Base-by-base conservation (phyloP, 1,140 invertebrate genomes). In the Vanessa tameamea region DNA sequence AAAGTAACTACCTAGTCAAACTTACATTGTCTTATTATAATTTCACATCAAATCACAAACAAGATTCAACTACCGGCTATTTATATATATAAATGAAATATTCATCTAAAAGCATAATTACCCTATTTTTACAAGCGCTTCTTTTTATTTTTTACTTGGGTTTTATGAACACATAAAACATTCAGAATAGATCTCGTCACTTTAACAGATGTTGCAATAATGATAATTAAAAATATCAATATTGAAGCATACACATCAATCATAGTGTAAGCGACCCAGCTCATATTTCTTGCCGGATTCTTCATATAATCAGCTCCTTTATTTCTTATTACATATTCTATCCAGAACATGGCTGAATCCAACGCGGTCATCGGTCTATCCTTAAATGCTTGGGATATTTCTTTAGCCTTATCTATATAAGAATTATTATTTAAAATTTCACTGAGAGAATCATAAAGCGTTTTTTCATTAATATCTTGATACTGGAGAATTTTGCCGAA, bases 301-400 rank as follows among this genome's bases (percentile, higher is more conserved):
- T 93, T 93, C 81, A 96, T 92, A 78, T 94, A 94, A 0, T 89
- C 82, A 0, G 95, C 95, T 12, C 90, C 90, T 37, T 89, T 90
- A 71, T 92, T 86, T 64, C 87, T 86, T 51, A 92, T 90, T 14
- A 95, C 94, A 78, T 95, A 95, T 79, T 95, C 95, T 20, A 95
- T 93, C 95, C 95, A 95, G 81, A 91, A 95, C 64, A 95, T 84
- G 8, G 94, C 94, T 48, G 89, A 93, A n/a, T 95, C 93, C 47
- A 94, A 84, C 0, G 94, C 88, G 43, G 75, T 80, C 80, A 93
- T 80, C 7, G 93, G 94, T 16, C 94, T 91, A 84, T 95, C 95
- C 71, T 88, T 92, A 51, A 95, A 94, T 47, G 93, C 84, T 50
- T 59, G 72, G 0, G 93, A 93, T 5, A 93, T 78, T 51, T 92